A percentile compares a stretch with the other conserved stretches of the same genome.
Conservation (phyloP, 2,888 invertebrate species). For the Nemurella pictetii region DNA sequence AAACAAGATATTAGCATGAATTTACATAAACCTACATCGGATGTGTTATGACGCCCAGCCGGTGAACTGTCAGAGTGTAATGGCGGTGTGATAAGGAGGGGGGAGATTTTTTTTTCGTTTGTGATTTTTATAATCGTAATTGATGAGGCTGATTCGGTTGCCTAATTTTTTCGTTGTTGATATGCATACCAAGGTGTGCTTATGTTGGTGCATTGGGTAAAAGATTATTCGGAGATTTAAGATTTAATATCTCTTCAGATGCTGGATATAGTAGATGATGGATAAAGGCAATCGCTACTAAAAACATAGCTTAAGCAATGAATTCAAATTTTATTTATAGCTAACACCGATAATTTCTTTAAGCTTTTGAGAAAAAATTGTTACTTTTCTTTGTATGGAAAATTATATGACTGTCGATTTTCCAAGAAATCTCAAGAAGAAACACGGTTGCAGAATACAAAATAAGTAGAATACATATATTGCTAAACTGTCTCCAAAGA, state of each 20-base stretch:
- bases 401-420: neutral
- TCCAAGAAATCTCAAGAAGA: neutral
- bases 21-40: conserved; percentile 24
- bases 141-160: neutral
- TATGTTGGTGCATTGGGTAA: neutral
- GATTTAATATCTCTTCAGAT: too few relatives aligned
- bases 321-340: too few relatives aligned
- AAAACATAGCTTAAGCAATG: too few relatives aligned
- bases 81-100: neutral
- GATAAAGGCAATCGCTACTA: too few relatives aligned
- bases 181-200: neutral
- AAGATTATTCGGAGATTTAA: neutral
- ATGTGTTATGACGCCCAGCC: conserved; percentile 5
- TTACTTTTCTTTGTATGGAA: neutral
- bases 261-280: too few relatives aligned
- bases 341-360: neutral
- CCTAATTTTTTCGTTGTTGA: neutral
- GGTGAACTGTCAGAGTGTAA: neutral
- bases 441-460: neutral
- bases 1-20: conserved; percentile 11
- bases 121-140: neutral
- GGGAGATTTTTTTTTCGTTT: neutral
- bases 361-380: neutral
- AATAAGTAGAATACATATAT: neutral
- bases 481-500: neutral